Evolutionary conservation across 1,140 invertebrate species (phyloP), one percentile per base, ranked within the genome.

Genomic region (Solenopsis fugax): DNA sequence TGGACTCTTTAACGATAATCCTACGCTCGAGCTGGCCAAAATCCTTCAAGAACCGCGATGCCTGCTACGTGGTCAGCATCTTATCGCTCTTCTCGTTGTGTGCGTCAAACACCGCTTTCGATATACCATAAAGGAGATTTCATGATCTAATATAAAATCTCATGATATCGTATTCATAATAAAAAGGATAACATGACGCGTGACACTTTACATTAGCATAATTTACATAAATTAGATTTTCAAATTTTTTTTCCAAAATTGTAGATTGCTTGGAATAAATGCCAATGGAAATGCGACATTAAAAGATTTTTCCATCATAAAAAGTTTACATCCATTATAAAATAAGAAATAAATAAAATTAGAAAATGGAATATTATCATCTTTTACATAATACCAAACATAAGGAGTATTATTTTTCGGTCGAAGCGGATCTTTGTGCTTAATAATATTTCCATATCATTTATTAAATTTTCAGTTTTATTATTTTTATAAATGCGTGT

Each of bases 1-100:
- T 71, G 24, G 50, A 81, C 41, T 81, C 78, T 81, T 71, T 71
- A 81, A 81, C 34, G 50, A 81, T 81, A 81, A 81, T 81, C 64
- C 78, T 81, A 58, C 50, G 50, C 64, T 81, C 52, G 34, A 56
- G 52, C 65, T 71, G 37, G 4, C 10, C 65, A 37, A 71, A 81
- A 81, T 81, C 78, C 65, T 45, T 58, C 64, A 71, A 71, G 50
- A 71, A 71, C 37, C 65, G 21, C n/a, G 64, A 81, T 56, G 64
- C 48, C 62, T 67, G 34, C 18, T 81, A 81, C 78, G 78, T 81
- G 78, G 78, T 81, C 78, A 45, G 50, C 78, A 81, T 81, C 65
- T 81, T 37, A 71, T 71, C 50, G 50, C 4, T 16, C 16, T 29
- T 45, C 24, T 58, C 48, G 13, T 12, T 16, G 56, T 48, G 41